Conservation (phyloP, 2,113 vertebrate genomes). For the Syngnathus typhle region DNA sequence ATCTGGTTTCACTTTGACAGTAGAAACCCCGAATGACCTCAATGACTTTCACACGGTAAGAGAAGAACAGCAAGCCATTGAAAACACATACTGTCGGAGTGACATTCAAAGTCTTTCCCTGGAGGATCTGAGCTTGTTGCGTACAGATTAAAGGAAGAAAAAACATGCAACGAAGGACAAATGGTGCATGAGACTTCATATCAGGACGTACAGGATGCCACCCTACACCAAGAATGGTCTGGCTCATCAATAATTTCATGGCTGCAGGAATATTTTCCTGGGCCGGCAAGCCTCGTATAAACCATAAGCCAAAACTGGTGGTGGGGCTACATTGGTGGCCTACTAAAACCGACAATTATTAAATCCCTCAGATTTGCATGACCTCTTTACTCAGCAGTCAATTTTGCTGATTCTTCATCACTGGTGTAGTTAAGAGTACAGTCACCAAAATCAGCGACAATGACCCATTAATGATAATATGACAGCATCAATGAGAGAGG, state of each 20-base stretch:
- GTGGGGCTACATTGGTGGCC: neutral
- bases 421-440: neutral
- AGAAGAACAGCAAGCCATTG: neutral
- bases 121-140: conserved; percentile 3
- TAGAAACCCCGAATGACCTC: conserved; percentile 1
- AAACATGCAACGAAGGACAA: neutral
- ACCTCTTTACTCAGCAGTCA: neutral
- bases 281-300: conserved; percentile 3
- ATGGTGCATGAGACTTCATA: neutral
- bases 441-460: neutral
- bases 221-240: conserved; percentile 39
- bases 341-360: neutral
- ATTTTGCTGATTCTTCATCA: no score
- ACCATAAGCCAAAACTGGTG: neutral
- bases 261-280: conserved; percentile 28
- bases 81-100: conserved; percentile 1
- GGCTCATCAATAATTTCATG: conserved; percentile 60
- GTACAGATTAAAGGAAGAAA: neutral
- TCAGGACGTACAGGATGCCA: conserved; percentile 31
- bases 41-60: conserved; percentile 4
- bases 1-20: conserved; percentile 34
- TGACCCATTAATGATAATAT: neutral
- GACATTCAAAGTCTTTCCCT: conserved; percentile 15
- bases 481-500: conserved; percentile 21
- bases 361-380: neutral